phyloP scores from a whole-genome alignment of 92 coral and sea anemone genomes.

The Phenganax marumi region DNA sequence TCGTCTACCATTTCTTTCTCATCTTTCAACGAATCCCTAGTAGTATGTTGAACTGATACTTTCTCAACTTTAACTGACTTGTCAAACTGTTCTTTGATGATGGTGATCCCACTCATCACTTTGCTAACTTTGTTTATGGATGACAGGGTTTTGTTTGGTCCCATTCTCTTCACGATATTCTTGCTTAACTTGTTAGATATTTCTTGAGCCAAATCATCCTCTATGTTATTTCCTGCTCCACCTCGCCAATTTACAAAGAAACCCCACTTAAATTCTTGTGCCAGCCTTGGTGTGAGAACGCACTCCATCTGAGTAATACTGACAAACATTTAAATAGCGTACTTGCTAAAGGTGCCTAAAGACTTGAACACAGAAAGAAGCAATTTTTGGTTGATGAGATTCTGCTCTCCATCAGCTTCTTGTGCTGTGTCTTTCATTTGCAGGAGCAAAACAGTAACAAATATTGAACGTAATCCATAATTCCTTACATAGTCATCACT shows the following conservation, averaged over 20 bases:
- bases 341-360: not conserved
- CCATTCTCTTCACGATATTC: constrained; percentile 52
- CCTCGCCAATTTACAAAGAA: constrained; percentile 59
- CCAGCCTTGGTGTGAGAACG: constrained; percentile 42
- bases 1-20: constrained; percentile 39
- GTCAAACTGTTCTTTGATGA: constrained; percentile 51
- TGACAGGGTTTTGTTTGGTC: constrained; percentile 55
- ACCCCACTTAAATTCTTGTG: constrained; percentile 61
- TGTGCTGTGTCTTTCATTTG: constrained; percentile 32
- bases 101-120: constrained; percentile 43
- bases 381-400: constrained; percentile 20
- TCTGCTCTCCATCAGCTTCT: constrained; percentile 24
- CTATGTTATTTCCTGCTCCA: constrained; percentile 23
- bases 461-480: constrained; percentile 14
- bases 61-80: constrained; percentile 44
- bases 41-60: constrained; percentile 31
- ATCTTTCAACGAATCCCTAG: constrained; percentile 22
- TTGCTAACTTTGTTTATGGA: constrained; percentile 42
- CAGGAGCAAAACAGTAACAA: not conserved
- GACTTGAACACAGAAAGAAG: constrained; percentile 10
- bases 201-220: constrained; percentile 27
- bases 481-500: constrained; percentile 6
- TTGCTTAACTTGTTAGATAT: constrained; percentile 19
- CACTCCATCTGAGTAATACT: constrained; percentile 60
- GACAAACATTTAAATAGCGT: constrained; percentile 6